A percentile compares a stretch with the other conserved stretches of the same genome.
phyloP scores from a whole-genome alignment of 2,113 vertebrate species.

The Saccopteryx bilineata region DNA sequence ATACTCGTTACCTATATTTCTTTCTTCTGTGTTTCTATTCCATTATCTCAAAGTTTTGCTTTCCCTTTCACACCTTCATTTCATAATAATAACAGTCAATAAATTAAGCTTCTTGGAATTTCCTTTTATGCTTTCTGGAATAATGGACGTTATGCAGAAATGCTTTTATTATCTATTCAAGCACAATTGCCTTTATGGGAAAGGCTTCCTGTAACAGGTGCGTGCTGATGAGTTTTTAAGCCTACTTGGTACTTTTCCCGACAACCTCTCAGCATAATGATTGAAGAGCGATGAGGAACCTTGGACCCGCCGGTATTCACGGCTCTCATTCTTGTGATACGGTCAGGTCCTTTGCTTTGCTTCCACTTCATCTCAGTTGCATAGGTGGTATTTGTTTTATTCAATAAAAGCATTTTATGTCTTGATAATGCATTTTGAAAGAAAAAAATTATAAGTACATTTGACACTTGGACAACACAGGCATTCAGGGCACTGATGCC shows the following conservation, averaged over 20 bases:
- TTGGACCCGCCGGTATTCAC: background rate
- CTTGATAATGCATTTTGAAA: background rate
- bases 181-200: background rate
- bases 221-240: background rate
- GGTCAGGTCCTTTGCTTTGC: background rate
- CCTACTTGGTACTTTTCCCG: background rate
- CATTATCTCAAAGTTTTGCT: background rate
- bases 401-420: background rate
- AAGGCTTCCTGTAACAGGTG: conserved; percentile 4
- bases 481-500: background rate
- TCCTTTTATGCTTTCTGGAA: conserved; percentile 1
- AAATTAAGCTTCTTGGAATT: conserved; percentile 56
- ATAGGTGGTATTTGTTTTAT: background rate
- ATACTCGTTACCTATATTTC: rapidly evolving
- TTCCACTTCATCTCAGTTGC: background rate
- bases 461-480: background rate
- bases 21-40: background rate
- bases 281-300: background rate
- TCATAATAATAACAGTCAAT: conserved; percentile 46
- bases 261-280: background rate
- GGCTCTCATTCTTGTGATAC: background rate
- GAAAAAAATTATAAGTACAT: background rate
- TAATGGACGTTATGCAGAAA: conserved; percentile 17
- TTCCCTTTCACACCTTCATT: background rate
- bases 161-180: background rate